Base-by-base conservation (phyloP, 2,888 invertebrate genomes). In the Leptodirus hochenwartii region DNA sequence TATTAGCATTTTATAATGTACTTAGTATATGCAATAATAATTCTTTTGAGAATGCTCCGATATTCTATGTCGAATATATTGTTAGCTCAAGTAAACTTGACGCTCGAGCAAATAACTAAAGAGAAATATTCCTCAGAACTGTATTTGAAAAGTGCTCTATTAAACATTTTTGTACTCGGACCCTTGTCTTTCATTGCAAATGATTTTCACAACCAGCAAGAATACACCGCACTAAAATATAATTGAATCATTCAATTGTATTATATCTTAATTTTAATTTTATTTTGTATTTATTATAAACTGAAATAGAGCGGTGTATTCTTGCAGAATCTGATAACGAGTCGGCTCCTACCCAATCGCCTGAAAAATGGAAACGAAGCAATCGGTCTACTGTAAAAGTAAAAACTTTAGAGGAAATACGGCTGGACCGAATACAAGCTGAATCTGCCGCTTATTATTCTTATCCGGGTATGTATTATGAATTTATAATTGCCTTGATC, bases 311-410 rank as follows among this genome's bases (percentile, higher is more conserved):
- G 46, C 46, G 53, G 51, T 67, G 66, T 69, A 64, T 73, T 61
- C 67, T 74, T 74, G 64, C 72, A 77, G 77, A 77, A 58, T 76
- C 77, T 46, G 76, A 77, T 63, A 71, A 64, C 54, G 77, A 77
- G 62, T 73, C 74, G 52, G 64, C 62, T 41, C 67, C 71, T 15
- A 66, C 71, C 17, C 58, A 59, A 33, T 67, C 69, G 39, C 73
- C 73, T 35, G 47, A 47, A 36, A 63, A 62, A 53, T 50, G 50
- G 31, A 52, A 49, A 33, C 53, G 57, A 37, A 51, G 55, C 25
- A 25, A 15, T 17, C 27, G 15, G 22, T n/a, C 3, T 22, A 40
- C 44, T 14, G 55, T 53, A 24, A 50, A 58, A 38, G 56, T 65
- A 36, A 73, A 75, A 58, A 69, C 72, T 1, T 62, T 72, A 47